Conservation (phyloP, 2,888 invertebrate genomes). For the Pinctada fucata region DNA sequence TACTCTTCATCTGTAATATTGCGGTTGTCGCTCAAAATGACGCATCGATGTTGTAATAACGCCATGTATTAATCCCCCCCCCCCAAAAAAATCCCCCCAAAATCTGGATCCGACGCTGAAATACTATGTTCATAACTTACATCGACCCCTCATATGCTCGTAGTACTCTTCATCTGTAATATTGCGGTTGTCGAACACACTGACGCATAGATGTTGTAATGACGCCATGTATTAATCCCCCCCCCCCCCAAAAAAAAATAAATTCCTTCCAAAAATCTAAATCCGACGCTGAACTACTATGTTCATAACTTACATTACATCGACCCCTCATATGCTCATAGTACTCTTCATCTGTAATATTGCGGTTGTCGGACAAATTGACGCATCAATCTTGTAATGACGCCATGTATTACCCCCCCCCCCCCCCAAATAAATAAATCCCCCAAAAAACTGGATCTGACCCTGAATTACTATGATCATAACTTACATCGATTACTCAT, state of each 20-base stretch:
- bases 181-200: constrained; percentile 10
- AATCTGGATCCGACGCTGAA: no score
- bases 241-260: constrained; percentile 79
- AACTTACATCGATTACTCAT: not conserved
- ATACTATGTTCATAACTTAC: not conserved
- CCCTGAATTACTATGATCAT: no score
- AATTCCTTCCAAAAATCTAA: no score
- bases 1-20: constrained; percentile 23
- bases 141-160: not conserved
- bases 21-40: constrained; percentile 75
- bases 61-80: constrained; percentile 99
- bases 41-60: constrained; percentile 96
- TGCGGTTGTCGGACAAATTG: constrained; percentile 39
- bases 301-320: not conserved
- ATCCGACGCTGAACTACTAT: no score
- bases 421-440: no score
- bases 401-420: constrained; percentile 87
- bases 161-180: constrained; percentile 23
- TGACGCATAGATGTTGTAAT: constrained; percentile 95
- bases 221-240: constrained; percentile 99
- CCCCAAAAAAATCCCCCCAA: constrained; percentile 81
- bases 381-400: constrained; percentile 97
- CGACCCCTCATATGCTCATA: not conserved
- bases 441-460: no score
- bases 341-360: constrained; percentile 23